Base-by-base conservation (phyloP, 2,888 invertebrate species). In the Labia minor region DNA sequence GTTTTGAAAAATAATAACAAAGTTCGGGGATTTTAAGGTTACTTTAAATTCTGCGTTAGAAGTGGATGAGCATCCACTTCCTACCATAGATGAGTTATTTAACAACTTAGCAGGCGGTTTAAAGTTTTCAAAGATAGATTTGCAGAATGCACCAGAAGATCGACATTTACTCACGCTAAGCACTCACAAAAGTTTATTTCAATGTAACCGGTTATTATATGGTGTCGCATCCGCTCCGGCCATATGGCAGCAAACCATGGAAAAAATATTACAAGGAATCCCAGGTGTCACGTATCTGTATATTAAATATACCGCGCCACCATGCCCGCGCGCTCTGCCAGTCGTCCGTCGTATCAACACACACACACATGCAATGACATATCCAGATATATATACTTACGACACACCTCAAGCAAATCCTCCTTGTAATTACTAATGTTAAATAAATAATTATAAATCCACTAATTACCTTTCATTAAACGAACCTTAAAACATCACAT, bases 221-320 rank as follows among this genome's bases (percentile, higher is more conserved):
- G 78, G 77, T 14, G 73, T 76, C n/a, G 72, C 73, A 3, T 71
- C 72, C 14, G 76, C 76, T 16, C 74, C 75, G 8, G 73, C 73
- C 4, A 74, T 76, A 62, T 76, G 77, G 69, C 76, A 77, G 66
- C 66, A 70, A 62, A 71, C 72, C 16, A 71, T 77, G 37, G 77
- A 77, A 68, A 68, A 72, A 37, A 67, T 76, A 33, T 68, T 78
- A 10, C 67, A 68, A 63, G 75, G 73, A 14, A 49, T 49, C 14
- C 49, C 49, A 49, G 49, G 49, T n/a, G n/a, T n/a, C n/a, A n/a
- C n/a, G n/a, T n/a, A n/a, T n/a, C n/a, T n/a, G n/a, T n/a, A n/a
- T n/a, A n/a, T n/a, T n/a, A n/a, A n/a, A n/a, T n/a, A n/a, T n/a
- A n/a, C n/a, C n/a, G n/a, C n/a, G n/a, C n/a, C n/a, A n/a, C n/a